Evolutionary conservation across 2,888 invertebrate species (phyloP).

Genomic region (Caenorhabditis sp.): DNA sequence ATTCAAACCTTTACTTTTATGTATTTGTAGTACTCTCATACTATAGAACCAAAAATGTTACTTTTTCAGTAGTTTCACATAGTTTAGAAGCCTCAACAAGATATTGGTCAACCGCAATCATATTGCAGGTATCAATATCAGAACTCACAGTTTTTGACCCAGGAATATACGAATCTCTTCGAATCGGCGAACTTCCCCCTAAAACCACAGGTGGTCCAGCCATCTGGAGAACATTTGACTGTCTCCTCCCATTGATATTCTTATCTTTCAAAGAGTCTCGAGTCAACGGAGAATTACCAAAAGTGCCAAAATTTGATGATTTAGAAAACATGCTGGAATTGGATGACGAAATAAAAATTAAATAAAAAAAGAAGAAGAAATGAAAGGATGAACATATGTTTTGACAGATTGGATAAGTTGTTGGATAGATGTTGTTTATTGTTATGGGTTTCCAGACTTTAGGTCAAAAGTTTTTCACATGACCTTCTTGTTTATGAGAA

Average conservation of each 20-base stretch:
- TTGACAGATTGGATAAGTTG: background rate
- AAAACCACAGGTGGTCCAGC: background rate
- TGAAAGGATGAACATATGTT: background rate
- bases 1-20: too few relatives aligned
- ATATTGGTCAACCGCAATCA: too few relatives aligned
- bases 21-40: too few relatives aligned
- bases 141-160: conserved; percentile 30
- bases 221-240: background rate
- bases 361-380: too few relatives aligned
- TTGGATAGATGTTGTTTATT: background rate
- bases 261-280: background rate
- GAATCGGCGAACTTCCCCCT: conserved; percentile 27
- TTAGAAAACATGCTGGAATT: conserved; percentile 48
- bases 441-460: background rate
- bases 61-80: too few relatives aligned
- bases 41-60: too few relatives aligned
- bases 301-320: conserved; percentile 34
- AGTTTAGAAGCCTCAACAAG: too few relatives aligned
- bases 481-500: background rate
- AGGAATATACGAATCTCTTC: conserved; percentile 35
- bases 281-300: background rate
- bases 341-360: too few relatives aligned
- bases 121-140: too few relatives aligned
- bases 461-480: background rate
- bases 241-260: background rate